Evolutionary conservation across 2,113 vertebrate genomes (phyloP).

Genomic region (Tetrao urogallus): DNA sequence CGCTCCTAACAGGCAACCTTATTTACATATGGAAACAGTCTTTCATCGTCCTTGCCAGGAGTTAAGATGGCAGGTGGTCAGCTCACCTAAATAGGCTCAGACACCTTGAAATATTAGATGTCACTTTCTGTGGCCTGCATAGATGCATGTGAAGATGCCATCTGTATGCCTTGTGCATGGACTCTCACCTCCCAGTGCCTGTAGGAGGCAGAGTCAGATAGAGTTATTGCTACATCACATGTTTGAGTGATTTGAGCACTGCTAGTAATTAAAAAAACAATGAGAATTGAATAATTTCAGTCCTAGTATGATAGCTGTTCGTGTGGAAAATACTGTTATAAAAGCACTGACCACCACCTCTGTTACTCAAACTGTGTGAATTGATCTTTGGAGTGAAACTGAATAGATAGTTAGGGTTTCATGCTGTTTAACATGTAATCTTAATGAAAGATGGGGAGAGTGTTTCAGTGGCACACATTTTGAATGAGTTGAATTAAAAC

Average conservation of each 20-base stretch:
- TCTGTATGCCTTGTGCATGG: neutral
- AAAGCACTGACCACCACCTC: neutral
- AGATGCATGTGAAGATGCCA: neutral
- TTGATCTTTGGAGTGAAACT: neutral
- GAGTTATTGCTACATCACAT: neutral
- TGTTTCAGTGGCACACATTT: neutral
- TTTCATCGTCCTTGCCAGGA: neutral
- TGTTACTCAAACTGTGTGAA: neutral
- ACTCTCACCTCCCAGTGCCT: neutral
- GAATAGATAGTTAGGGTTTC: neutral
- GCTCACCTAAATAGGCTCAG: neutral
- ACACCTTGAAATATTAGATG: neutral
- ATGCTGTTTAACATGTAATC: neutral
- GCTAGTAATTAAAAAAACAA: neutral
- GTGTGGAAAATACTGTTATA: neutral
- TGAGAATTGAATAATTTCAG: neutral
- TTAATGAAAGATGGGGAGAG: neutral
- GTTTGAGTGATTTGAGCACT: neutral
- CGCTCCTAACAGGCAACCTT: neutral
- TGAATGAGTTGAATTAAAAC: neutral
- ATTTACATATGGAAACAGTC: neutral
- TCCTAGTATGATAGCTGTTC: neutral
- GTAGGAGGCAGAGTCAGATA: neutral
- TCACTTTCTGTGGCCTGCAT: neutral
- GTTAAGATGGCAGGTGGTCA: neutral